A percentile compares a stretch with the other conserved stretches of the same genome.
These are phyloP conservation scores for Lanius ludovicianus DNA, from an alignment of 2,113 vertebrate genomes.

Conservation along the genomic window DNA sequence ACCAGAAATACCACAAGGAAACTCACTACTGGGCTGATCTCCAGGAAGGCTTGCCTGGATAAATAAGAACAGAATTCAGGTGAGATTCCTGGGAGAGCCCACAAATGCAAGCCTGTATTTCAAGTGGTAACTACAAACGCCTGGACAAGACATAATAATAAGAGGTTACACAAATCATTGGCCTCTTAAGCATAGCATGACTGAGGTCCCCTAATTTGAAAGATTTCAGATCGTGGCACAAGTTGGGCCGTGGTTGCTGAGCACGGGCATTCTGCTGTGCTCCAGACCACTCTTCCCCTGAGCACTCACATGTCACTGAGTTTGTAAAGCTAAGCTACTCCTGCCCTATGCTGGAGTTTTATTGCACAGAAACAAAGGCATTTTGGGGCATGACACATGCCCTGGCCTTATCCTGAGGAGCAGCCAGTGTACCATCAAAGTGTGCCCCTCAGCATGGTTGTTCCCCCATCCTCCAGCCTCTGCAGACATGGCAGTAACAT, in stretches of 20 bases:
- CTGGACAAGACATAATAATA: background rate
- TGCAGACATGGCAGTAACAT: background rate
- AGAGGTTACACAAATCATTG: background rate
- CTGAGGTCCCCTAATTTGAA: background rate
- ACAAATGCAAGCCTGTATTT: background rate
- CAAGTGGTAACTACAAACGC: background rate
- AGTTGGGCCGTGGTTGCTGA: background rate
- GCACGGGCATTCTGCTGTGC: background rate
- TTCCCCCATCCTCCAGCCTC: background rate
- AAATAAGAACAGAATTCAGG: background rate
- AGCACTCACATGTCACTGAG: accelerated
- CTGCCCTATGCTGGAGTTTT: accelerated
- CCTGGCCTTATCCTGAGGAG: background rate
- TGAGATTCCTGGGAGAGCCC: background rate
- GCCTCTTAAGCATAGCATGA: background rate
- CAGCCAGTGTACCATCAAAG: background rate
- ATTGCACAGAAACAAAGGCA: background rate
- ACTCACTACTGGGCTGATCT: background rate
- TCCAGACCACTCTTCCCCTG: background rate
- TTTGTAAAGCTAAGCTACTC: background rate
- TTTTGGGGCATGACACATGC: accelerated
- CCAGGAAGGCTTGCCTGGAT: background rate
- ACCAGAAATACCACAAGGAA: background rate
- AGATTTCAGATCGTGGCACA: accelerated
- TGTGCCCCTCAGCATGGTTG: background rate